Conservation (phyloP, 2,888 invertebrate species). For the Folsomia candida region DNA sequence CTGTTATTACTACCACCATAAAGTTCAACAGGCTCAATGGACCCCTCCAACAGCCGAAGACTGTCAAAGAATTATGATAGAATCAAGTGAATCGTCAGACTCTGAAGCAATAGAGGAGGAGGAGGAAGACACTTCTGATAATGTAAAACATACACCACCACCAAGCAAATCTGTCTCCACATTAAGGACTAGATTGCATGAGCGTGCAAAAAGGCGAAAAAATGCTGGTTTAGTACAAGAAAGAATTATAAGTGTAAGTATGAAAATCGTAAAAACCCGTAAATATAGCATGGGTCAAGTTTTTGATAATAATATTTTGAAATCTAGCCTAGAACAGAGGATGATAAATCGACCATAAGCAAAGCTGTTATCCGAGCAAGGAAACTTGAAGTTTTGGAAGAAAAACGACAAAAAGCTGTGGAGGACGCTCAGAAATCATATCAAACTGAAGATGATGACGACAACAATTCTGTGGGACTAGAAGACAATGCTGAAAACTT, state of each 20-base stretch:
- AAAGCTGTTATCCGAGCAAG: constrained; percentile 57
- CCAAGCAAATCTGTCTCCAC: constrained; percentile 18
- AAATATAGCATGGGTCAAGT: constrained; percentile 3
- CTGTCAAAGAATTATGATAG: constrained; percentile 11
- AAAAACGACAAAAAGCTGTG: constrained; percentile 16
- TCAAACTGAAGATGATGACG: constrained; percentile 11
- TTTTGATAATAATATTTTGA: constrained; percentile 30
- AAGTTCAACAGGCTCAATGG: constrained; percentile 76
- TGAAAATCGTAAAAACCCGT: neutral
- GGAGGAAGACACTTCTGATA: constrained; percentile 52
- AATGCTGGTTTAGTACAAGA: constrained; percentile 62
- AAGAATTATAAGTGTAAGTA: constrained; percentile 66
- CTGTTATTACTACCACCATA: constrained; percentile 86
- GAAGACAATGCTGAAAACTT: neutral
- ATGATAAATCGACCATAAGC: constrained; percentile 68
- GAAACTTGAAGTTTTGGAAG: constrained; percentile 29
- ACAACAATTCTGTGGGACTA: neutral
- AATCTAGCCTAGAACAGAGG: constrained; percentile 73
- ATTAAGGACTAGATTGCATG: constrained; percentile 29
- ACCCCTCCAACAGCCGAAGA: constrained; percentile 60
- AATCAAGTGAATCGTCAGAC: constrained; percentile 32
- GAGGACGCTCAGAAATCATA: neutral
- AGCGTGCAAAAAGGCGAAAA: constrained; percentile 47
- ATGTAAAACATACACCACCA: constrained; percentile 36
- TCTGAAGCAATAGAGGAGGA: constrained; percentile 39